Evolutionary conservation across 1,140 invertebrate genomes (phyloP).

Genomic region (Xylocopa sonorina): DNA sequence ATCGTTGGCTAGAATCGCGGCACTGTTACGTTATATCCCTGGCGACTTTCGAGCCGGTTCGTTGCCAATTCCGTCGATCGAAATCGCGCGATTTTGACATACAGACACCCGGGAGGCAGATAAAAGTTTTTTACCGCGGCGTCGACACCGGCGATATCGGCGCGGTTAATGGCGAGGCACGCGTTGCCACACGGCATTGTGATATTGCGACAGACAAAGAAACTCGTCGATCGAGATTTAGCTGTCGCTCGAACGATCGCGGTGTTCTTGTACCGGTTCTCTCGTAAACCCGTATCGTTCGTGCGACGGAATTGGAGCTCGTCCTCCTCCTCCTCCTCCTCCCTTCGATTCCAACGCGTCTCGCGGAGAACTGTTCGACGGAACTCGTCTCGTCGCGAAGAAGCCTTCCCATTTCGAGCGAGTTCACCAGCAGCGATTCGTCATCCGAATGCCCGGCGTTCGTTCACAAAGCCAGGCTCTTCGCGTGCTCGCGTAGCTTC

Average conservation of each 20-base stretch:
- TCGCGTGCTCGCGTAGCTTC: not conserved
- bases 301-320: slow-evolving; percentile 1
- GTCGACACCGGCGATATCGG: slow-evolving; percentile 32
- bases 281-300: slow-evolving; percentile 10
- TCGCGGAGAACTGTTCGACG: slow-evolving; percentile 6
- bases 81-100: slow-evolving; percentile 58
- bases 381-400: not conserved
- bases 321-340: too few species aligned
- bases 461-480: not conserved
- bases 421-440: not conserved
- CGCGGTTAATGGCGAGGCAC: slow-evolving; percentile 49
- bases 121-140: slow-evolving; percentile 51
- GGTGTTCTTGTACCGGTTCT: slow-evolving; percentile 46
- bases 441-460: slow-evolving; percentile 27
- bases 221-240: slow-evolving; percentile 62
- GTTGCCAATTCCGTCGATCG: slow-evolving; percentile 19
- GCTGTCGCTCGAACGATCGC: slow-evolving; percentile 25
- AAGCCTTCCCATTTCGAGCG: slow-evolving; percentile 6
- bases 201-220: slow-evolving; percentile 61
- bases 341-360: too few species aligned
- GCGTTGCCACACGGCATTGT: slow-evolving; percentile 54
- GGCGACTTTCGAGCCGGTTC: not conserved
- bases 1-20: slow-evolving; percentile 56
- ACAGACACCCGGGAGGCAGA: slow-evolving; percentile 47
- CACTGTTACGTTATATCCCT: not conserved